Evolutionary conservation across 2,113 vertebrate genomes (phyloP), one percentile per base, ranked within the genome.

Genomic region (Rhinolophus sinicus): DNA sequence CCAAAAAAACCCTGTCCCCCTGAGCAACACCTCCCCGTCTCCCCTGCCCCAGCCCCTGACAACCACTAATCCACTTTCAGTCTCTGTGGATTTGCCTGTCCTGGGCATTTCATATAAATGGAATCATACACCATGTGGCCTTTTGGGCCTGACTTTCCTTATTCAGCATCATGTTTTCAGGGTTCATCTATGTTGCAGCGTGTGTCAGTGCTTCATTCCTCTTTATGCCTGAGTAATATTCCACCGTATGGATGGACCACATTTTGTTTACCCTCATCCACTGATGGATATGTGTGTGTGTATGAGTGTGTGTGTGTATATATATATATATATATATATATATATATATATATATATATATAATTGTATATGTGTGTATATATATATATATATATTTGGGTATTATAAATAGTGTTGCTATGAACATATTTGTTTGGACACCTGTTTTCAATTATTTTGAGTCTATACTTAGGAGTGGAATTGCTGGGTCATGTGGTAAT

Each of bases 111-210:
- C 72, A 3, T 12, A 8, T 3, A 21, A n/a, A 35, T n/a, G 14
- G 56, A 19, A 26, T 26, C 30, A 5, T 13, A 30, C 2, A 4
- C 16, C 1, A 9, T 6, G 4, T 9, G 35, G 77, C 77, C 52
- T 47, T 47, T 58, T 0, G 77, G 14, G 65, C 9, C 65, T 3
- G 35, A 30, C 54, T 16, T 18, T 30, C 78, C 26, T 40, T 22
- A 30, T 24, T 35, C 38, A 2, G 7, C 30, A 1, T 4, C 7
- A 21, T 6, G 33, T 69, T 35, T 24, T 67, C 24, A 24, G 4
- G 19, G 50, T 2, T 38, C 26, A 52, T 24, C 38, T n/a, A 21
- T 0, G 1, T n/a, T 26, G 19, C 13, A 50, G 44, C 0, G 1
- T 6, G 58, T 33, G 50, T 76, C 28, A 8, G 33, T 0, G 16